Base-by-base conservation (phyloP, 53 echinoderm and acorn worm species). In the Actinopyga echinites region DNA sequence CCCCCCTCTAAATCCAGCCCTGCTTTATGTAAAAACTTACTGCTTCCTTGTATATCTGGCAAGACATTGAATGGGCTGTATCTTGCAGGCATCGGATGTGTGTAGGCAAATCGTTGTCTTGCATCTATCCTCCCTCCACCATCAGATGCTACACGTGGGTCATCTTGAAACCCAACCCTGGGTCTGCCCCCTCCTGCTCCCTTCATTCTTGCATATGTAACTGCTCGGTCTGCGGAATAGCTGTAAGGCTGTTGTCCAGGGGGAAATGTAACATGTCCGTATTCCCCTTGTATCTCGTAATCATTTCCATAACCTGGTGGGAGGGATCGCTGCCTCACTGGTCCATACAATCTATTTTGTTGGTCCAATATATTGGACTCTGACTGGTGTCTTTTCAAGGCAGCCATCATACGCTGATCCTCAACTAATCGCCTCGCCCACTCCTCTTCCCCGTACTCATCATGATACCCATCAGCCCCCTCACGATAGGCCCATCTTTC, bases 211-310 rank as follows among this genome's bases (percentile, higher is more conserved):
- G 93, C 95, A 56, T 89, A 91, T 1, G 89, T 62, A 43, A 87
- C 91, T 8, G 95, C 93, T 53, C 90, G 89, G 58, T 95, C 95
- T 0, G 95, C 95, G 17, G 95, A 95, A 75, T 88, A 95, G 89
- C 95, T 95, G 75, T 88, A 87, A 7, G 86, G 84, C 71, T 92
- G 92, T 17, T 86, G 38, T 10, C 66, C n/a, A 4, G 21, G 21
- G 23, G 66, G 62, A 61, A 61, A 61, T 61, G 26, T 61, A 11
- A 21, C 22, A 26, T 28, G 0, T 23, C 30, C 30, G 22, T 61
- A 61, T 1, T 13, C 62, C 1, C 4, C 59, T 0, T 1, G 12
- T 8, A 5, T 23, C 11, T 65, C 65, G n/a, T 65, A 32, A 6
- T n/a, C n/a, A n/a, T 65, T 6, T 26, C 45, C 42, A 32, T 9